Percentiles rank a stretch among this genome's conserved stretches.
These are phyloP conservation scores for Mycalesis mineus DNA, from an alignment of 2,888 invertebrate genomes.

Conservation along the genomic window DNA sequence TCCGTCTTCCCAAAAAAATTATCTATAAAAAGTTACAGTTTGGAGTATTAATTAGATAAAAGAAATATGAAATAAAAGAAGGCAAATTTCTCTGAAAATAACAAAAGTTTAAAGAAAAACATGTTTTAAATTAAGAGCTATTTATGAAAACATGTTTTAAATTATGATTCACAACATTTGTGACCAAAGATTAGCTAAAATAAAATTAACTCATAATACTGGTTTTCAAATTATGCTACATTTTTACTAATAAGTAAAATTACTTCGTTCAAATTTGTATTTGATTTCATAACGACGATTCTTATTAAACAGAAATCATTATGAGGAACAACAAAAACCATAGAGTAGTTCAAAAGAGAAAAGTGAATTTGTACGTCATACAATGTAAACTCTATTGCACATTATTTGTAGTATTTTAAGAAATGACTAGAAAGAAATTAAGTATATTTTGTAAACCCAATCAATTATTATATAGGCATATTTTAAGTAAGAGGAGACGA, in stretches of 20 bases:
- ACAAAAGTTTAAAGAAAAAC: neutral
- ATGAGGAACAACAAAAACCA: too few species aligned
- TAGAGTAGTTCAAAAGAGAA: neutral
- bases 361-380: neutral
- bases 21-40: too few species aligned
- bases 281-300: too few species aligned
- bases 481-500: too few species aligned
- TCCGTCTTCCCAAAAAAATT: too few species aligned
- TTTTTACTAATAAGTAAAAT: neutral
- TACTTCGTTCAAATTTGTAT: neutral
- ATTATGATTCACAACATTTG: neutral
- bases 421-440: constrained; percentile 19
- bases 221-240: neutral
- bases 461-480: neutral
- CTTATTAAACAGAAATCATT: too few species aligned
- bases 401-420: neutral
- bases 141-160: neutral
- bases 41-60: too few species aligned
- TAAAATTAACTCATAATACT: neutral
- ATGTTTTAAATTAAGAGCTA: neutral
- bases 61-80: too few species aligned
- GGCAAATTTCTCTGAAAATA: too few species aligned
- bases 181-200: neutral
- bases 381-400: neutral
- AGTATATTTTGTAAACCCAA: constrained; percentile 9